Percentiles rank a stretch among this genome's conserved stretches.
Evolutionary conservation across 2,113 vertebrate species (phyloP).

Genomic region (Campylomormyrus tamandua): DNA sequence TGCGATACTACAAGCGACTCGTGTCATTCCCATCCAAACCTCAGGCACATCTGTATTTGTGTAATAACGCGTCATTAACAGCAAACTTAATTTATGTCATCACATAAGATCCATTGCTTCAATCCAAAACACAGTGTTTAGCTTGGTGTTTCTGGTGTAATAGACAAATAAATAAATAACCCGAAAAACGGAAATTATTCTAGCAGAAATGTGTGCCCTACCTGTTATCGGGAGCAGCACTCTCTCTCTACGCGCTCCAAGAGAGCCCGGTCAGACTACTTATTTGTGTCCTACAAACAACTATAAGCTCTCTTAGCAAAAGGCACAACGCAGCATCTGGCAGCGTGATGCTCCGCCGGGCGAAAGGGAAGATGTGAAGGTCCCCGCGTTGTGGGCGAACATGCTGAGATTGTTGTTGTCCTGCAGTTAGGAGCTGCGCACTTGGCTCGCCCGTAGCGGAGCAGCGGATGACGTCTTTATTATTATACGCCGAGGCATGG

Average conservation of each 20-base stretch:
- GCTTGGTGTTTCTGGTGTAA: not conserved
- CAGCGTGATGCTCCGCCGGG: slow-evolving; percentile 28
- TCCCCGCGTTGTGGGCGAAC: slow-evolving; percentile 48
- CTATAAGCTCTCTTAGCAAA: slow-evolving; percentile 29
- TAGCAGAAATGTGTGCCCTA: slow-evolving; percentile 3
- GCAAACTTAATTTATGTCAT: not conserved
- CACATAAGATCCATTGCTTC: not conserved
- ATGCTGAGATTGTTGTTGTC: slow-evolving; percentile 61
- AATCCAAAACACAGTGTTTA: not conserved
- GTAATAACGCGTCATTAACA: not conserved
- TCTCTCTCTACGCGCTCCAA: not conserved
- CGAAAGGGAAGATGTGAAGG: slow-evolving; percentile 38
- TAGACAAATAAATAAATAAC: not conserved
- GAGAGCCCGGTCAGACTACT: slow-evolving; percentile 14
- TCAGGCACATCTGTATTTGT: not conserved
- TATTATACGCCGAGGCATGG: slow-evolving; percentile 25
- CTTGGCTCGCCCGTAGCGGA: slow-evolving; percentile 51
- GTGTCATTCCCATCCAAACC: not conserved
- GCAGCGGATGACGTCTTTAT: slow-evolving; percentile 66
- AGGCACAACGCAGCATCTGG: slow-evolving; percentile 42
- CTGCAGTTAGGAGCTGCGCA: slow-evolving; percentile 63
- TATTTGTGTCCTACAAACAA: slow-evolving; percentile 10
- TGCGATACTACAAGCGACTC: not conserved
- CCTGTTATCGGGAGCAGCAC: slow-evolving; percentile 15
- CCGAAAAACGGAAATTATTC: slow-evolving; percentile 28